phyloP scores from a whole-genome alignment of 1,140 invertebrate genomes.

The Sinonovacula constricta region DNA sequence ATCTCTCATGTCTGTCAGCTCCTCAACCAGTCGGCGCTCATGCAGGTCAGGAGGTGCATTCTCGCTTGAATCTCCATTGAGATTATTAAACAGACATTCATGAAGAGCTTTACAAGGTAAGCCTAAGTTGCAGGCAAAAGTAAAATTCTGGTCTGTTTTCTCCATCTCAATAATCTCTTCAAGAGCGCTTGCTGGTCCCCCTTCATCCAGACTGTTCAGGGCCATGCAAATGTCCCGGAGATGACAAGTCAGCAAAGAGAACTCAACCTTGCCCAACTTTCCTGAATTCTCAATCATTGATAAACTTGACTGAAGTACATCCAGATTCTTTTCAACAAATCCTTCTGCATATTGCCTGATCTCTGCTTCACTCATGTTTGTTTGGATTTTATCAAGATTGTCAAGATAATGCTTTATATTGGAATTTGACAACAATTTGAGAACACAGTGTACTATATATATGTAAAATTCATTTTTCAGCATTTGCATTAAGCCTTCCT shows the following conservation, averaged over 20 bases:
- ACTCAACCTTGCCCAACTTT: constrained; percentile 13
- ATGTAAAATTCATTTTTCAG: constrained; percentile 58
- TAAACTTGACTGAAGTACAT: constrained; percentile 36
- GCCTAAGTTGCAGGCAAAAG: constrained; percentile 47
- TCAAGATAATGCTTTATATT: constrained; percentile 31
- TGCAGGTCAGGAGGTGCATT: not conserved
- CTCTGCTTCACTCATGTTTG: constrained; percentile 16
- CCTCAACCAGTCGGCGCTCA: constrained; percentile 53
- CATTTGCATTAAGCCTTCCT: not conserved
- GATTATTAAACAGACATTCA: no score
- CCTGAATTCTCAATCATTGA: not conserved
- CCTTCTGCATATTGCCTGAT: constrained; percentile 17
- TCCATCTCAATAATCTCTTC: constrained; percentile 57
- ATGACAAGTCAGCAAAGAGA: constrained; percentile 40
- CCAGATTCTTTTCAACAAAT: constrained; percentile 23
- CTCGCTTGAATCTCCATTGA: no score
- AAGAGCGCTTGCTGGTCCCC: constrained; percentile 48
- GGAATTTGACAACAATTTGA: constrained; percentile 26
- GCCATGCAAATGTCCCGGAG: constrained; percentile 51
- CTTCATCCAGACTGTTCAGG: constrained; percentile 50
- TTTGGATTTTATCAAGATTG: not conserved
- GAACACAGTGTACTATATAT: constrained; percentile 60
- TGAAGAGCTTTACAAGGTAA: constrained; percentile 36
- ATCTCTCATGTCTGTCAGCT: constrained; percentile 44
- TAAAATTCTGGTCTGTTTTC: constrained; percentile 36